Evolutionary conservation across 2,888 invertebrate genomes (phyloP).

Genomic region (Mesorhabditis belari): DNA sequence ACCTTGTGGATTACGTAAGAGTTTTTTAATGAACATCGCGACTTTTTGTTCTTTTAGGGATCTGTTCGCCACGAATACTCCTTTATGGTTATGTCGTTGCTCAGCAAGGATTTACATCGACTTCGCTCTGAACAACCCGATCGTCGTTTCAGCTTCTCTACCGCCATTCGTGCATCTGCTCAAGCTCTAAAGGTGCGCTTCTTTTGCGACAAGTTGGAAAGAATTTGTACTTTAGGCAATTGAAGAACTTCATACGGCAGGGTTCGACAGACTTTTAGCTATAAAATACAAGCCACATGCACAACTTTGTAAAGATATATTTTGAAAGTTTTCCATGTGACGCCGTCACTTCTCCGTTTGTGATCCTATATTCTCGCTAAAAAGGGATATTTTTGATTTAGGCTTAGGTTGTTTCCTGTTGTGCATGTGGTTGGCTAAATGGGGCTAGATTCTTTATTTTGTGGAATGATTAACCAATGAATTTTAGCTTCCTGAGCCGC

Average conservation of each 20-base stretch:
- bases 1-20: constrained; percentile 13
- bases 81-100: constrained; percentile 36
- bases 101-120: constrained; percentile 39
- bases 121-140: constrained; percentile 30
- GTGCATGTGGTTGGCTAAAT: too few relatives aligned
- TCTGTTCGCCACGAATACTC: constrained; percentile 28
- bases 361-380: too few relatives aligned
- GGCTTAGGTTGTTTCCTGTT: too few relatives aligned
- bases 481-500: constrained; percentile 33
- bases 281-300: too few relatives aligned
- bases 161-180: constrained; percentile 27
- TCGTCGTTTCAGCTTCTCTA: constrained; percentile 28
- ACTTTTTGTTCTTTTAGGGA: constrained; percentile 16
- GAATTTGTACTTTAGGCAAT: constrained; percentile 17
- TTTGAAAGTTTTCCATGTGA: too few relatives aligned
- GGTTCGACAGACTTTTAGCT: too few relatives aligned
- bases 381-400: too few relatives aligned
- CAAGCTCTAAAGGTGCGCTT: constrained; percentile 29
- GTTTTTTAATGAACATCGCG: not conserved
- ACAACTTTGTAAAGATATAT: too few relatives aligned
- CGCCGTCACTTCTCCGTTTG: too few relatives aligned
- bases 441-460: too few relatives aligned
- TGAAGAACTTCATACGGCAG: constrained; percentile 35
- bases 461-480: too few relatives aligned
- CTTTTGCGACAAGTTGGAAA: not conserved